Conservation (phyloP, 2,113 vertebrate species). For the Rynchops niger region DNA sequence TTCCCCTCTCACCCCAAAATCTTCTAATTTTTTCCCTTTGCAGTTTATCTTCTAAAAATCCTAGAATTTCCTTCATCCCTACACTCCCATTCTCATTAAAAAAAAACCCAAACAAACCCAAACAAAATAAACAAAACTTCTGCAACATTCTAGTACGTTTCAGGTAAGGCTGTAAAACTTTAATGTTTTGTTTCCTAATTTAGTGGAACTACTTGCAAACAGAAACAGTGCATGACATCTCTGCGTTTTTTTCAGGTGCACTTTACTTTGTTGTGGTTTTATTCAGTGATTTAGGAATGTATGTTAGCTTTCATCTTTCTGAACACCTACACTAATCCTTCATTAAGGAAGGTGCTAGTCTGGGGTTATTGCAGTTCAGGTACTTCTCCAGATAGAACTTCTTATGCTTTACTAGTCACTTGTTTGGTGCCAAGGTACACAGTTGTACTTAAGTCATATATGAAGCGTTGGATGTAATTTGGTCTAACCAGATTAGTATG, state of each 20-base stretch:
- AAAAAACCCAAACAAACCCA: not conserved
- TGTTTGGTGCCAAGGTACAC: not conserved
- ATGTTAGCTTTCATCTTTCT: not conserved
- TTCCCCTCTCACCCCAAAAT: not conserved
- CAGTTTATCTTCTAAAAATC: not conserved
- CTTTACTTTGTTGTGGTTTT: not conserved
- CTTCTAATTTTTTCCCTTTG: not conserved
- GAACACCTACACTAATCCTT: not conserved
- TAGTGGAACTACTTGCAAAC: not conserved
- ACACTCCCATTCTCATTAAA: not conserved
- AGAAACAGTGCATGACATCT: not conserved
- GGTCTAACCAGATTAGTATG: not conserved
- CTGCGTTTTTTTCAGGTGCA: not conserved
- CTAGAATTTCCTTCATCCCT: not conserved
- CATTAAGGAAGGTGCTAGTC: not conserved
- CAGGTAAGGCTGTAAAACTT: not conserved
- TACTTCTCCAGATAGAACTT: not conserved
- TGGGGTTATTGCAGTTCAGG: not conserved
- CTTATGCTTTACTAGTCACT: not conserved
- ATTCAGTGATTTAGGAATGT: not conserved
- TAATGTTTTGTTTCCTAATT: not conserved
- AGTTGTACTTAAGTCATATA: not conserved
- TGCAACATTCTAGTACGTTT: accelerated
- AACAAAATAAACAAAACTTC: not conserved
- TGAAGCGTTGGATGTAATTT: not conserved